These are phyloP conservation scores for Amphipoea lucens DNA, from an alignment of 2,888 invertebrate species.

Conservation along the genomic window DNA sequence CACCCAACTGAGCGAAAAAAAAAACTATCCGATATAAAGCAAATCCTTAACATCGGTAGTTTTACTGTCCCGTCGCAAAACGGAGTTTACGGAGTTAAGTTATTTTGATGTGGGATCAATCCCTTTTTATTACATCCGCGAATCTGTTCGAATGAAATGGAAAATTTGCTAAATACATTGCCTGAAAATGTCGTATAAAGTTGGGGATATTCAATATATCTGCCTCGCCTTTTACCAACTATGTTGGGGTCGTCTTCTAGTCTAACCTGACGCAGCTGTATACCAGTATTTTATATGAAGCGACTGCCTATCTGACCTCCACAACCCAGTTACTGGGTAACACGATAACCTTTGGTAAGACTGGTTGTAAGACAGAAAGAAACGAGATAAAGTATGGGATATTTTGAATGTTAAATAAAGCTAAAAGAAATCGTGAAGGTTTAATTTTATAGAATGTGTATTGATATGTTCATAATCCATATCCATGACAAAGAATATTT, in stretches of 20 bases:
- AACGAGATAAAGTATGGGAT: too few relatives aligned
- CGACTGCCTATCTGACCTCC: neutral
- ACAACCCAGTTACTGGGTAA: neutral
- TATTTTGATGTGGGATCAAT: slow-evolving; percentile 42
- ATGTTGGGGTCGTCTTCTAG: neutral
- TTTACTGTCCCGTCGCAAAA: slow-evolving; percentile 32
- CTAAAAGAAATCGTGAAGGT: neutral
- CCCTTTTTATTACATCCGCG: slow-evolving; percentile 35
- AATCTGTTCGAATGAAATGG: slow-evolving; percentile 6
- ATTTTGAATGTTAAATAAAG: neutral
- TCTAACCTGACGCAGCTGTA: neutral
- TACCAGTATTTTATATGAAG: neutral
- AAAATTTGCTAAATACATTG: slow-evolving; percentile 21
- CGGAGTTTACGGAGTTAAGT: slow-evolving; percentile 11
- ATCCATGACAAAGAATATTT: neutral
- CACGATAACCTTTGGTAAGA: neutral
- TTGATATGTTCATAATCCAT: neutral
- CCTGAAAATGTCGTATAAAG: neutral
- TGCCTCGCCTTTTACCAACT: too few relatives aligned
- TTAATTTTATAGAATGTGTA: neutral
- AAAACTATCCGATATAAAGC: slow-evolving; percentile 31
- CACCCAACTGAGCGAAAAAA: slow-evolving; percentile 12
- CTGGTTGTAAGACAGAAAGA: too few relatives aligned
- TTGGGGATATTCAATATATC: neutral
- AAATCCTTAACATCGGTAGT: slow-evolving; percentile 45